Evolutionary conservation across 2,113 vertebrate species (phyloP).

Genomic region (Tachuris rubrigastra): DNA sequence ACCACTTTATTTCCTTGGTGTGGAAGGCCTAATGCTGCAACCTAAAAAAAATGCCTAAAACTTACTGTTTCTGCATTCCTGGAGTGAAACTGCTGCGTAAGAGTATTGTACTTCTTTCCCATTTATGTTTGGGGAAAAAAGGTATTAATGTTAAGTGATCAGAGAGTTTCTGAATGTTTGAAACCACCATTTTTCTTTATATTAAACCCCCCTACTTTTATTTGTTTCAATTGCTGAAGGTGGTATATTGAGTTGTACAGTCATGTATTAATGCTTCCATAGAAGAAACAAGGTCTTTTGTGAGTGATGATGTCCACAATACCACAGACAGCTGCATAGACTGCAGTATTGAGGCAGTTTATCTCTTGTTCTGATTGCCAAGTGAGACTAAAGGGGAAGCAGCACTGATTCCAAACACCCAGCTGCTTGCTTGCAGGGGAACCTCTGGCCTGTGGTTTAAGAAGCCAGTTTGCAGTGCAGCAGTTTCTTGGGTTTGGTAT

Average conservation of each 20-base stretch:
- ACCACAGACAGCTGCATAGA: not conserved
- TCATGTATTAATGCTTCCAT: not conserved
- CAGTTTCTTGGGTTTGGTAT: not conserved
- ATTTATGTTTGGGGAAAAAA: not conserved
- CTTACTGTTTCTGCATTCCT: not conserved
- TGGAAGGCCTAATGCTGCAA: not conserved
- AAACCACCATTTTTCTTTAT: not conserved
- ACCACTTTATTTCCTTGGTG: not conserved
- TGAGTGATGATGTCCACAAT: not conserved
- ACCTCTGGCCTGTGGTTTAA: not conserved
- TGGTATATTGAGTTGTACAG: not conserved
- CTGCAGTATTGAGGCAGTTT: not conserved
- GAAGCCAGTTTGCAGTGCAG: not conserved
- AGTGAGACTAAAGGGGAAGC: not conserved
- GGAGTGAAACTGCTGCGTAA: not conserved
- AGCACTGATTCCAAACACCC: not conserved
- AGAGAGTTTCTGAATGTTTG: not conserved
- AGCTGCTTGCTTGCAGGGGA: not conserved
- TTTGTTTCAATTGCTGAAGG: not conserved
- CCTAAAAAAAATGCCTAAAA: not conserved
- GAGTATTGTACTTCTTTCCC: not conserved
- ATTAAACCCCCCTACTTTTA: not conserved
- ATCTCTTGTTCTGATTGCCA: not conserved
- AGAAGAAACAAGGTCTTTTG: not conserved
- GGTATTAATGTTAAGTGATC: not conserved